A percentile compares a stretch with the other conserved stretches of the same genome.
phyloP scores from a whole-genome alignment of 35 echinoderm and acorn worm genomes.

The Eucidaris tribuloides region DNA sequence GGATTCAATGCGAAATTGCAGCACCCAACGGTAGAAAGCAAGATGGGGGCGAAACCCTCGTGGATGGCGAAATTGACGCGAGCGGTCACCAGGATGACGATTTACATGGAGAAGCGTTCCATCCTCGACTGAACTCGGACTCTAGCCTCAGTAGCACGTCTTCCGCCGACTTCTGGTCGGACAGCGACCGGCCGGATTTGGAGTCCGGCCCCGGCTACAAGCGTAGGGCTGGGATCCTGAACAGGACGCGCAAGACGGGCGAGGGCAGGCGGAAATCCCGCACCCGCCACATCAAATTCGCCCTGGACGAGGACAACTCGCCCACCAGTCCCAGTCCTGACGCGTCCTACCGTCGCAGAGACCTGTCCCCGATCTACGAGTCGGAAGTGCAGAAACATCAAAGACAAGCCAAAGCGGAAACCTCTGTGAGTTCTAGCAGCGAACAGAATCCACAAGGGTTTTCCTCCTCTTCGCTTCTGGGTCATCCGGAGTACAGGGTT shows the following conservation, averaged over 20 bases:
- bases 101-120: not conserved
- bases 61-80: too few species aligned
- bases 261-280: slow-evolving; percentile 22
- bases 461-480: not conserved
- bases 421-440: too few species aligned
- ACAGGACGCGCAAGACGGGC: slow-evolving; percentile 15
- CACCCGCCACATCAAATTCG: slow-evolving; percentile 55
- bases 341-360: slow-evolving; percentile 12
- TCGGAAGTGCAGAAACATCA: not conserved
- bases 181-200: slow-evolving; percentile 28
- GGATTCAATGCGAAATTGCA: too few species aligned
- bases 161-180: slow-evolving; percentile 38
- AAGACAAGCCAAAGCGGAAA: not conserved
- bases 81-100: not conserved
- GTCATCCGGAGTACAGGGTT: slow-evolving; percentile 32
- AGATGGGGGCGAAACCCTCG: too few species aligned
- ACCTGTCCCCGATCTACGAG: slow-evolving; percentile 56
- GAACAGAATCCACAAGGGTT: not conserved
- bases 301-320: slow-evolving; percentile 25
- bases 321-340: not conserved
- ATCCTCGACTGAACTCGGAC: slow-evolving; percentile 29
- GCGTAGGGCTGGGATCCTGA: slow-evolving; percentile 38
- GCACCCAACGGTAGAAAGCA: too few species aligned
- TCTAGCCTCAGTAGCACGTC: slow-evolving; percentile 46
- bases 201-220: not conserved